Conservation (phyloP, 2,113 vertebrate species). For the Chionomys nivalis region DNA sequence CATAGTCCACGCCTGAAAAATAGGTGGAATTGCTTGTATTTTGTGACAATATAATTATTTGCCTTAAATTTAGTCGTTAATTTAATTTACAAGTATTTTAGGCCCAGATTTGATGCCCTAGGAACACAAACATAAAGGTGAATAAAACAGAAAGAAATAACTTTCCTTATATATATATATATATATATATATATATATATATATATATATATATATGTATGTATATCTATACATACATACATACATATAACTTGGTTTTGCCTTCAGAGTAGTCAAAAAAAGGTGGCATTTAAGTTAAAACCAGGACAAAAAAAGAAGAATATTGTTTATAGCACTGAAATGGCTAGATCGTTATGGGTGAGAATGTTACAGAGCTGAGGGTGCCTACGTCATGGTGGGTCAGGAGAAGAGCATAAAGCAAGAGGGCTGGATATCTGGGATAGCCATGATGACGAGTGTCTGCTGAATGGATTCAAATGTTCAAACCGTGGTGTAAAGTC, state of each 20-base stretch:
- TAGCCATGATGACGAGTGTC: background rate
- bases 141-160: constrained; percentile 1
- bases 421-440: background rate
- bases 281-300: background rate
- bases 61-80: constrained; percentile 11
- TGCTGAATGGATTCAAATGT: background rate
- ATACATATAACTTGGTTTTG: background rate
- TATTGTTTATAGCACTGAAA: background rate
- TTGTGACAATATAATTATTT: background rate
- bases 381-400: background rate
- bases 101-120: background rate
- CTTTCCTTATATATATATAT: too few species aligned
- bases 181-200: background rate
- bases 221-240: too few species aligned
- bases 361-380: background rate
- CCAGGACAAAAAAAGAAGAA: background rate
- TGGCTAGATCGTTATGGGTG: background rate
- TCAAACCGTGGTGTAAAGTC: background rate
- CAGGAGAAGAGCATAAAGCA: background rate
- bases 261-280: background rate
- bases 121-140: background rate
- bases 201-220: background rate
- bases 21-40: background rate
- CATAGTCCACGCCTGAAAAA: background rate
- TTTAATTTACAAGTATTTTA: constrained; percentile 23